Percentiles rank a stretch among this genome's conserved stretches.
Conservation (phyloP, 2,797 vertebrate species). For the Microctenopoma stevenorrisi region DNA sequence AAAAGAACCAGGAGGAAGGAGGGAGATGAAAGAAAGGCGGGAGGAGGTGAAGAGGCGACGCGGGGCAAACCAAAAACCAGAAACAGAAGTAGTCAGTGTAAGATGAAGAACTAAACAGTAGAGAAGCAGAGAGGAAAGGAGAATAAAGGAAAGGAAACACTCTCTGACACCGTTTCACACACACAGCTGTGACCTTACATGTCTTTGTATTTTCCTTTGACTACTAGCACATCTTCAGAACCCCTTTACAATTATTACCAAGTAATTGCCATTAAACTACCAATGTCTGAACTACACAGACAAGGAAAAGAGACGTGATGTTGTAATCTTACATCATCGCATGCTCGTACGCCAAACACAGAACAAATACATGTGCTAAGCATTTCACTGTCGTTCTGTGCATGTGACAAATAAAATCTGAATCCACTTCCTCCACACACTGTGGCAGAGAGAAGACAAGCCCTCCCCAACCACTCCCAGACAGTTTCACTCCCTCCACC, state of each 20-base stretch:
- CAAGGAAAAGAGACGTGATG: background rate
- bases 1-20: background rate
- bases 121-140: background rate
- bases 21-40: background rate
- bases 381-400: too few relatives aligned
- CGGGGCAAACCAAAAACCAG: background rate
- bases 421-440: slow-evolving; percentile 8
- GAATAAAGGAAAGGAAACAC: background rate
- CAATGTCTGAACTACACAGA: background rate
- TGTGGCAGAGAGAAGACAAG: slow-evolving; percentile 32
- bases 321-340: slow-evolving; percentile 2
- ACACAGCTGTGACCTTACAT: slow-evolving; percentile 51
- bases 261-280: too few relatives aligned
- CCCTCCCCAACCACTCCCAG: slow-evolving; percentile 40
- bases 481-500: slow-evolving; percentile 22
- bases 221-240: slow-evolving; percentile 1
- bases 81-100: background rate
- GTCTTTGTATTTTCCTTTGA: slow-evolving; percentile 7
- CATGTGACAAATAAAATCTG: too few relatives aligned
- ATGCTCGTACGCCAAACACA: background rate
- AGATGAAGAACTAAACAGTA: background rate
- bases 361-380: background rate
- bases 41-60: background rate
- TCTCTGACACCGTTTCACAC: background rate
- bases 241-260: background rate